Evolutionary conservation across 2,888 invertebrate species (phyloP), one percentile per base, ranked within the genome.

Genomic region (Rambutsinella grinnellia): DNA sequence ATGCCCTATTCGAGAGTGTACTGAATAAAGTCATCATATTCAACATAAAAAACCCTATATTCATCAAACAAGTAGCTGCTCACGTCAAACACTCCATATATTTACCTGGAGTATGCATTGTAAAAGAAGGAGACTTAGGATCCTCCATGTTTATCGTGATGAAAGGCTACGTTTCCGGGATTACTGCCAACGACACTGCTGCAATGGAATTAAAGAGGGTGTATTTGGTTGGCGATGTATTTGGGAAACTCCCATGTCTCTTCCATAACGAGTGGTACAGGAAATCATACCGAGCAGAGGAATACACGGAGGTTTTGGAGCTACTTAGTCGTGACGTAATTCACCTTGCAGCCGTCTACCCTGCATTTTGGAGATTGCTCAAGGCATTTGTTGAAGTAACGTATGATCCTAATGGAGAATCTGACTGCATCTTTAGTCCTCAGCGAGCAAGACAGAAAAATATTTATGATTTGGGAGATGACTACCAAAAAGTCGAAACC

Each of bases 241-340:
- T 82, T 70, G 81, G 80, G 2, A 60, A 63, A 13, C 53, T 78
- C 6, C 77, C 81, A 1, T 75, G 74, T 28, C 67, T 80, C 0
- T 82, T 82, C 49, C 69, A 78, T 26, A 67, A 80, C 27, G 68
- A 71, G 46, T 65, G 47, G 26, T 82, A 82, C 53, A 71, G 56
- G 19, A 82, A 82, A 56, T 63, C 76, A 0, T 81, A 81, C 58
- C 66, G 81, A 15, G 79, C 79, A 0, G 81, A 81, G 51, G 71
- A 60, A n/a, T 24, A 49, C 8, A 71, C 78, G 1, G 81, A 81
- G 58, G 69, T 81, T n/a, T 51, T 81, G 21, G 71, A 58, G 10
- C 21, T 81, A 1, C 57, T 62, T 47, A 78, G 76, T 46, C 26
- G 68, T 6, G 81, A 79, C 26, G 15, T 76, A 6, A 53, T 72